These are phyloP conservation scores for Solenodon paradoxus DNA, from an alignment of 2,113 vertebrate species.

Conservation along the genomic window DNA sequence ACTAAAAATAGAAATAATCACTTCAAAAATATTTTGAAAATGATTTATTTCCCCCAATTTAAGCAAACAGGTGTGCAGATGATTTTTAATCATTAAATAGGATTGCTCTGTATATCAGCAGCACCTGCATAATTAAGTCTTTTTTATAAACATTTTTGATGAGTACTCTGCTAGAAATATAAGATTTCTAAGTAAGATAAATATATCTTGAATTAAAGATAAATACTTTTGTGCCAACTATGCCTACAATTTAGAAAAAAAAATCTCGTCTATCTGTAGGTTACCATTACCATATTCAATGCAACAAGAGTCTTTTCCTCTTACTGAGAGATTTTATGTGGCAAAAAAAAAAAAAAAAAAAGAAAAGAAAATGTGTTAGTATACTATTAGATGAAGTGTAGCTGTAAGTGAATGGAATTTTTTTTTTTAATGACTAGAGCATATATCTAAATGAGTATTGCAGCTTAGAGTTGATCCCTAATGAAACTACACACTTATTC, in stretches of 20 bases:
- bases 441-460: neutral
- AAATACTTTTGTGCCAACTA: conserved; percentile 34
- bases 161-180: conserved; percentile 41
- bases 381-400: neutral
- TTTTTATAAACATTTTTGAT: conserved; percentile 68
- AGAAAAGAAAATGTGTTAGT: neutral
- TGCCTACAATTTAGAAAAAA: neutral
- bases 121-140: conserved; percentile 69
- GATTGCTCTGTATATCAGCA: conserved; percentile 54
- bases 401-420: neutral
- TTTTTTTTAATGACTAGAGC: neutral
- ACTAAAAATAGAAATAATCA: conserved; percentile 58
- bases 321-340: neutral
- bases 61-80: conserved; percentile 61
- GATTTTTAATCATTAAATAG: conserved; percentile 61
- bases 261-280: neutral
- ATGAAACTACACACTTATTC: neutral
- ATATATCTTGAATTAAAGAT: conserved; percentile 42
- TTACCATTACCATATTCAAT: neutral
- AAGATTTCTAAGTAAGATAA: conserved; percentile 60
- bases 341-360: no score
- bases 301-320: neutral
- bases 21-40: conserved; percentile 50
- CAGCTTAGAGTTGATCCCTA: neutral
- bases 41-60: conserved; percentile 45